A percentile compares a stretch with the other conserved stretches of the same genome.
phyloP scores from a whole-genome alignment of 2,113 vertebrate species.

The Eudyptes chrysolophus region DNA sequence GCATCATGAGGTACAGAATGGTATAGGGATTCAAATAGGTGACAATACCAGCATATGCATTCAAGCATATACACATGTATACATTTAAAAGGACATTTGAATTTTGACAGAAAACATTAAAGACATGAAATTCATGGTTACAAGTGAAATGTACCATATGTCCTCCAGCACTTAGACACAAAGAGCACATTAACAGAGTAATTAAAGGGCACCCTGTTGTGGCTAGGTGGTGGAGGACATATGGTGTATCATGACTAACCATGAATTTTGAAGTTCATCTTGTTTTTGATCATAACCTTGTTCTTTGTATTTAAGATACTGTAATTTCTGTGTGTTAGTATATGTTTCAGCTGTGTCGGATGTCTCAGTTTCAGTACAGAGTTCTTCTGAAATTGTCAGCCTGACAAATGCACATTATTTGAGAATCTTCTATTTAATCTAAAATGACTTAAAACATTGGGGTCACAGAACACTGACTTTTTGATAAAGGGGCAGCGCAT shows the following conservation, averaged over 20 bases:
- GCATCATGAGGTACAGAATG: background rate
- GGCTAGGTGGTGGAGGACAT: conserved; percentile 59
- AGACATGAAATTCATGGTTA: conserved; percentile 35
- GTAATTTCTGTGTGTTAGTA: background rate
- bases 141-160: conserved; percentile 52
- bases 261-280: conserved; percentile 41
- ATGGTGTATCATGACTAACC: conserved; percentile 40
- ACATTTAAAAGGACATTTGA: background rate
- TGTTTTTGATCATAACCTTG: background rate
- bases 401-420: background rate
- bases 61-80: background rate
- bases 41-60: background rate
- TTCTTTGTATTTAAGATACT: background rate
- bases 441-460: background rate
- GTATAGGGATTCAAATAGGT: background rate
- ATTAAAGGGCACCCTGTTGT: conserved; percentile 66
- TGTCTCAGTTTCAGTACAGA: background rate
- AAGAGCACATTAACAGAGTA: conserved; percentile 51
- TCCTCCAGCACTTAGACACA: conserved; percentile 44
- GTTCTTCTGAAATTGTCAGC: background rate
- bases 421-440: background rate
- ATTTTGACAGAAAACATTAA: conserved; percentile 32
- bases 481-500: background rate
- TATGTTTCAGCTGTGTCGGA: background rate
- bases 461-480: background rate